Evolutionary conservation across 2,113 vertebrate genomes (phyloP).

Genomic region (Bucco capensis): DNA sequence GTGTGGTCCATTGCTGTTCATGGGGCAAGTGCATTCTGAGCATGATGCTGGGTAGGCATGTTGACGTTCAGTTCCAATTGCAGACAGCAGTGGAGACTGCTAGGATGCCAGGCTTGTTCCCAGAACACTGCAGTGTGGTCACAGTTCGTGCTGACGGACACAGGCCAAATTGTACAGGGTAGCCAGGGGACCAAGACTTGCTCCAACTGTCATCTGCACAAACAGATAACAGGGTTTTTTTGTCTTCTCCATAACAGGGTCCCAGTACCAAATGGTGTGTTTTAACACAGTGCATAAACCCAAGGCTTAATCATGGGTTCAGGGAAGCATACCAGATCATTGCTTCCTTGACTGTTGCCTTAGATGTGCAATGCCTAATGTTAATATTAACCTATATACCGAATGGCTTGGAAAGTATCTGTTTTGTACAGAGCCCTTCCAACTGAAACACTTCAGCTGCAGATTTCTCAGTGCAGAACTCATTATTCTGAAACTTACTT

Average conservation of each 20-base stretch:
- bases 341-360: background rate
- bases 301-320: background rate
- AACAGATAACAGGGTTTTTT: background rate
- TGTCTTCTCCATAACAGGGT: background rate
- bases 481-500: conserved; percentile 8
- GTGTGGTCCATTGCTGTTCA: background rate
- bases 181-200: background rate
- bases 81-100: background rate
- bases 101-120: background rate
- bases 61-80: background rate
- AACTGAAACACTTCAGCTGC: background rate
- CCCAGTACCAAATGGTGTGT: background rate
- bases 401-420: conserved; percentile 19
- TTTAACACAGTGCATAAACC: background rate
- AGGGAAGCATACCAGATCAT: background rate
- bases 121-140: background rate
- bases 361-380: conserved; percentile 4
- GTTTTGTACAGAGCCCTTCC: background rate
- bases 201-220: background rate
- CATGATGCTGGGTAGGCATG: fast-evolving
- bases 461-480: background rate
- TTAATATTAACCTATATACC: conserved; percentile 46
- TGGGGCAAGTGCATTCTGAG: background rate
- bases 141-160: background rate
- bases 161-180: background rate